Evolutionary conservation across 2,797 vertebrate genomes (phyloP).

Genomic region (Euthynnus affinis): DNA sequence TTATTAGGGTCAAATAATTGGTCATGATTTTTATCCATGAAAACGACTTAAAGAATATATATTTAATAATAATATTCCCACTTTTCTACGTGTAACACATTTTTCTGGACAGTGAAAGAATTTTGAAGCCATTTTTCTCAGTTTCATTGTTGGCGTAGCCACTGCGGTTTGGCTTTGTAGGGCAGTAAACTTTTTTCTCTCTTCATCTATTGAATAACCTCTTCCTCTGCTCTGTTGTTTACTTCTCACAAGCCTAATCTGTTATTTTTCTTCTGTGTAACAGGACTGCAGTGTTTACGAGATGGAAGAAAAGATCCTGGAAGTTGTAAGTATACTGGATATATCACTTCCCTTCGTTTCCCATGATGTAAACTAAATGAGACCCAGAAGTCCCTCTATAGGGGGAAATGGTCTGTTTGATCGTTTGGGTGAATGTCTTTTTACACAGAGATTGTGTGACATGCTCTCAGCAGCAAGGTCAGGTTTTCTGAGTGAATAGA

Average conservation of each 20-base stretch:
- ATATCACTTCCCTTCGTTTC: constrained; percentile 16
- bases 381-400: constrained; percentile 7
- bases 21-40: too few species aligned
- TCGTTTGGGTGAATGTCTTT: constrained; percentile 32
- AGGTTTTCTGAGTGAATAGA: constrained; percentile 45
- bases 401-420: constrained; percentile 14
- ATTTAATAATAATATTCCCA: too few species aligned
- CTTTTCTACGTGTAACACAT: too few species aligned
- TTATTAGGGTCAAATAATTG: too few species aligned
- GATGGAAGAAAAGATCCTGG: constrained; percentile 97
- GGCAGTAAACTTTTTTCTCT: constrained; percentile 59
- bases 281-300: constrained; percentile 95
- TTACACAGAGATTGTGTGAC: constrained; percentile 43
- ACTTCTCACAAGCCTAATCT: constrained; percentile 60
- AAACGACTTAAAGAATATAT: too few species aligned
- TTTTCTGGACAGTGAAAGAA: too few species aligned
- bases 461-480: constrained; percentile 49
- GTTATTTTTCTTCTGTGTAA: constrained; percentile 67
- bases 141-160: too few species aligned
- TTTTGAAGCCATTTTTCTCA: too few species aligned
- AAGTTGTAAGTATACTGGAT: constrained; percentile 90
- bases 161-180: too few species aligned
- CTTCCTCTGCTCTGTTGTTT: constrained; percentile 59
- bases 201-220: constrained; percentile 39
- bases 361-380: constrained; percentile 42